Base-by-base conservation (phyloP, 1,140 invertebrate species). In the Apis mellifera region DNA sequence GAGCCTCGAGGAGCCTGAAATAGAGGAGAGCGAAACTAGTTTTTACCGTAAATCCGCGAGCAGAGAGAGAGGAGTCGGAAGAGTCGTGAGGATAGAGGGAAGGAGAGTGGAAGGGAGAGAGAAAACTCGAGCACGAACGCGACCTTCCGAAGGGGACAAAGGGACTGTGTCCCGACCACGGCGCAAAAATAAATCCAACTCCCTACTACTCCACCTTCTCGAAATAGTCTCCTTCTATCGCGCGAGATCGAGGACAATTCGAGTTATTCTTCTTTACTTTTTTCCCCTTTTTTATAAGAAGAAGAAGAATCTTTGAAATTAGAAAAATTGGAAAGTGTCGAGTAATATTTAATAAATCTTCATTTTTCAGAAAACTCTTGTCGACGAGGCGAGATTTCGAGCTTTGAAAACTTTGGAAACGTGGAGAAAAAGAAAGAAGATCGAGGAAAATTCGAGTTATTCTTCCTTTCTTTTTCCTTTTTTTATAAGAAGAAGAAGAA, bases 1-100 rank as follows among this genome's bases (percentile, higher is more conserved):
- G 84, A 70, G 85, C 84, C 82, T 69, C 66, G 86, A 87, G 84
- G 84, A 90, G 32, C 4, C 79, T 90, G 82, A 92, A 92, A 91
- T 91, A 92, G 60, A 65, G 74, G 23, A 76, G 89, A 83, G 90
- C 73, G 78, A 90, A 92, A 92, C 92, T 90, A 92, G 91, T 92
- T 92, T 92, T 92, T 92, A 92, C 92, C 89, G 92, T 92, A 92
- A 91, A 90, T 89, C 85, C 87, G 84, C 82, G 62, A 54, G 52
- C 52, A 54, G 62, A 64, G 62, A 64, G 62, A 64, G 80, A 70
- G 78, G 57, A 84, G 73, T 86, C 74, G 88, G 82, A 86, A 88
- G 85, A 82, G 78, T 84, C 52, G 73, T 86, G 73, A 73, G 64
- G 57, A n/a, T n/a, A 26, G 19, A 52, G 57, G 78, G n/a, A 19